Evolutionary conservation across 2,888 invertebrate species (phyloP), one percentile per base, ranked within the genome.

Genomic region (Drosophila affinis): DNA sequence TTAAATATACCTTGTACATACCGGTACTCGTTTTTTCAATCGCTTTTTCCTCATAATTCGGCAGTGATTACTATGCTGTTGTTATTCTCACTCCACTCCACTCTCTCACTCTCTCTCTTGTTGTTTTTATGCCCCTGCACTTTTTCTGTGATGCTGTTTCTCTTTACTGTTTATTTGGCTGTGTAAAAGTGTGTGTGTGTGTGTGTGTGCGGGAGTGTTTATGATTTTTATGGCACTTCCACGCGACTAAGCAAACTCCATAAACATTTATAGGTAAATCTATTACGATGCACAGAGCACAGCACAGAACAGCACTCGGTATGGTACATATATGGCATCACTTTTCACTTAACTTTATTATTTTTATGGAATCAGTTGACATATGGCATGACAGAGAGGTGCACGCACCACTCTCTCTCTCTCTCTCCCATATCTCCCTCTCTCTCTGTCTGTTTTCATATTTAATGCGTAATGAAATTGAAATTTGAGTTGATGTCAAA

Each of bases 151-250:
- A 39, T 56, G 59, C 53, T 71, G 59, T 39, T 39, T 34, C 54
- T 72, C 52, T 64, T 73, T 27, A 46, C 61, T 9, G n/a, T 60
- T 32, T 18, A 73, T 70, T 71, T 63, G 57, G 51, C 39, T 39
- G 39, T 14, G 34, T 34, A 21, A 21, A 29, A 24, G 24, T 24
- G 24, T 24, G 32, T 10, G 32, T 32, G 32, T 32, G 9, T 5
- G 12, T 34, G 34, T 34, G 39, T 14, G 39, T 7, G 39, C 3
- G 39, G 39, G n/a, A 39, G 39, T 78, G 76, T 72, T 81, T 76
- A 75, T 84, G 78, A 76, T 71, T 87, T 87, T 85, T 78, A 84
- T 85, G 53, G 75, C 67, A 70, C 75, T 87, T 85, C 78, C 85
- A 82, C 59, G 75, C 76, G 76, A 80, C 82, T 82, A 77, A 80